These are phyloP conservation scores for Amphiura filiformis DNA, from an alignment of 35 echinoderm and acorn worm species.

Conservation along the genomic window DNA sequence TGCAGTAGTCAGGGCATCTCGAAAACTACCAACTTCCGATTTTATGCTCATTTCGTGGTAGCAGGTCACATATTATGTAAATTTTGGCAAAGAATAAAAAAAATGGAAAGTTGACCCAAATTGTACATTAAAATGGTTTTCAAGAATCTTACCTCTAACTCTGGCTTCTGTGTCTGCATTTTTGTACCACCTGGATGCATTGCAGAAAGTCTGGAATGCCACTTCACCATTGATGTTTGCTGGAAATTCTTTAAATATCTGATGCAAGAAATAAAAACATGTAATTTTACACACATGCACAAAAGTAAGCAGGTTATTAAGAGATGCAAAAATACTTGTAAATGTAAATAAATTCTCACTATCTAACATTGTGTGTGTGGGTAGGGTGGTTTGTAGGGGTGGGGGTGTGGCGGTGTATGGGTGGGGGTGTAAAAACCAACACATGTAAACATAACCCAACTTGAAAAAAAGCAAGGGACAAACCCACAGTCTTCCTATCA, in stretches of 20 bases:
- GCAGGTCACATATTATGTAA: no score
- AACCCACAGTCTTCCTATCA: no score
- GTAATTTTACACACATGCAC: background rate
- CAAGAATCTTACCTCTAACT: constrained; percentile 38
- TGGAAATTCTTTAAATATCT: constrained; percentile 34
- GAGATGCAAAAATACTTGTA: background rate
- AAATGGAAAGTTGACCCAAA: no score
- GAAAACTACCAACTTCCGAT: no score
- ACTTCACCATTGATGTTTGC: constrained; percentile 11
- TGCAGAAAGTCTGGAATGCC: constrained; percentile 53
- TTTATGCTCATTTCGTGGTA: no score
- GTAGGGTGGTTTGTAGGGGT: background rate
- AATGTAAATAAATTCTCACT: no score
- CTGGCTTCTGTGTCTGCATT: constrained; percentile 36
- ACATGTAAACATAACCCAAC: no score
- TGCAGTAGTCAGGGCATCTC: no score
- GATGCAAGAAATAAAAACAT: background rate
- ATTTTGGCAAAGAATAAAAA: no score
- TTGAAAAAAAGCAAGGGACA: no score
- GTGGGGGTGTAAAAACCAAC: background rate
- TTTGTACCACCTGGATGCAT: constrained; percentile 45
- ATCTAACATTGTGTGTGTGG: background rate
- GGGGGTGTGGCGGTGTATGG: no score
- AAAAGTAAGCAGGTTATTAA: background rate
- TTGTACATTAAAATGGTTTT: no score